Base-by-base conservation (phyloP, 2,113 vertebrate species). In the Columba livia region DNA sequence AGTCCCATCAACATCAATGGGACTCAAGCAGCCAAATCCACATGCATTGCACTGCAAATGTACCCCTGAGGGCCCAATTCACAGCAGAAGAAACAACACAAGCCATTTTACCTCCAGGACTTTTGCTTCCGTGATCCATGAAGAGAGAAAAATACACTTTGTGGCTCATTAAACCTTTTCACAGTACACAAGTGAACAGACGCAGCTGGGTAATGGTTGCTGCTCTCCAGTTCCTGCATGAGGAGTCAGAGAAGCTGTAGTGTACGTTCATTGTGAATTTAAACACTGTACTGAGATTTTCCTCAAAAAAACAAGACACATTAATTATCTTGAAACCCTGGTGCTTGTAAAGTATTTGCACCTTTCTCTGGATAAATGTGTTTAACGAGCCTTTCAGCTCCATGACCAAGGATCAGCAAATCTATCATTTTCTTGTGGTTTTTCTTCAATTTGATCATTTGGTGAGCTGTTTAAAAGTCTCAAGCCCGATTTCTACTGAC, bases 111-210 rank as follows among this genome's bases (percentile, higher is more conserved):
- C 64, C 64, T 60, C 21, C 65, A 81, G 82, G 90, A 72, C 15
- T 86, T 71, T 24, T 47, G 25, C 60, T 90, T 26, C 77, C 0
- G 0, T 90, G 72, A 77, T 89, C 89, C 90, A 79, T 71, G 90
- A 87, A 89, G 75, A 77, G 62, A 94, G 86, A 36, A 93, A 95
- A 96, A 74, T 74, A 65, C 57, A 57, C 85, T 94, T 57, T 84
- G 88, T 72, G 93, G 88, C 61, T 93, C 90, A 89, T 96, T 89
- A 92, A 93, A 79, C 57, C 34, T 92, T 88, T 71, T 81, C 92
- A 79, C 29, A 56, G 79, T 28, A 6, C 38, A 71, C 5, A 24
- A 78, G 36, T 3, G 40, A 83, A 32, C 47, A 56, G 42, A 64
- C 1, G 3, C 67, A 77, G 38, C 56, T 80, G 82, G 58, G 51